These are phyloP conservation scores for Amphiura filiformis DNA, from an alignment of 35 echinoderm and acorn worm species.

Conservation along the genomic window DNA sequence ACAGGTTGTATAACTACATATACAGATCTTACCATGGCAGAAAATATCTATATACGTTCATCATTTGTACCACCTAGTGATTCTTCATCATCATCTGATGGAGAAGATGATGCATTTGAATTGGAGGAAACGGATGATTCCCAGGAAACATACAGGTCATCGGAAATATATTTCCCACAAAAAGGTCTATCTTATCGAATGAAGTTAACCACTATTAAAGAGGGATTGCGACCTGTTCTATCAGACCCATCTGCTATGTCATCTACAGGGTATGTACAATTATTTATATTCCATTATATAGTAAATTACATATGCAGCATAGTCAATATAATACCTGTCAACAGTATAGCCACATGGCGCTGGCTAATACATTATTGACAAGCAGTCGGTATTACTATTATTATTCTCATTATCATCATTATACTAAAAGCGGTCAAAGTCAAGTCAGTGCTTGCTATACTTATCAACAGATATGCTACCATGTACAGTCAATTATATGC, in stretches of 20 bases:
- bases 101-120: neutral
- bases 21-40: neutral
- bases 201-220: slow-evolving; percentile 17
- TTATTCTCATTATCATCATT: neutral
- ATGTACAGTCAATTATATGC: neutral
- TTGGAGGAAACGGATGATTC: neutral
- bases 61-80: neutral
- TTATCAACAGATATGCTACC: neutral
- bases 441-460: neutral
- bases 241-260: slow-evolving; percentile 15
- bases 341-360: too few species aligned
- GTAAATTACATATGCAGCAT: neutral
- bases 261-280: slow-evolving; percentile 10
- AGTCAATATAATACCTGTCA: too few species aligned
- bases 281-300: neutral
- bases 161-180: neutral
- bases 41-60: neutral
- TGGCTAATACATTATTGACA: neutral
- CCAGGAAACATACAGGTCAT: neutral
- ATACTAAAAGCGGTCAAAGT: neutral
- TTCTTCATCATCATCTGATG: neutral
- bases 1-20: neutral
- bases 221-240: slow-evolving; percentile 18
- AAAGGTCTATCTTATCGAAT: neutral
- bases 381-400: neutral